These are phyloP conservation scores for Scomber scombrus DNA, from an alignment of 2,113 vertebrate species.

Conservation along the genomic window DNA sequence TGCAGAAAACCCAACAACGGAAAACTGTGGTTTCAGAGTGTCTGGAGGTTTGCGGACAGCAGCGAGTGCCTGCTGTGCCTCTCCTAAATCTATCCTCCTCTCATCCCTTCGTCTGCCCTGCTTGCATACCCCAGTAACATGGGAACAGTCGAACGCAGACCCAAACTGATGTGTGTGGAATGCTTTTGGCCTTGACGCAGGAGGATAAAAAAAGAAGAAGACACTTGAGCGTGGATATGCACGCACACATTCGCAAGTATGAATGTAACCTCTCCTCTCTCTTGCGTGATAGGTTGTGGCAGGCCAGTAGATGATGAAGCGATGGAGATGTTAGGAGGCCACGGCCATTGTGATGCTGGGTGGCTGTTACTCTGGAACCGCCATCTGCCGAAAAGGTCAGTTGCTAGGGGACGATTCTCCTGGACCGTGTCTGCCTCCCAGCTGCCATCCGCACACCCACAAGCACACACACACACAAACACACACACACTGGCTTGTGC, in stretches of 20 bases:
- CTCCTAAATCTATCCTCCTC: conserved; percentile 49
- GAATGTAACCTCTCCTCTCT: conserved; percentile 25
- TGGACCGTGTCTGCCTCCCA: conserved; percentile 86
- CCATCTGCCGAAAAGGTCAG: conserved; percentile 88
- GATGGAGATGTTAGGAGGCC: conserved; percentile 87
- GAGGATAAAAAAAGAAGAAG: neutral
- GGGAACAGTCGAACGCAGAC: conserved; percentile 36
- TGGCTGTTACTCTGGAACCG: conserved; percentile 84
- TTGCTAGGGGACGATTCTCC: conserved; percentile 83
- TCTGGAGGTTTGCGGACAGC: conserved; percentile 67
- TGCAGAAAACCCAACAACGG: conserved; percentile 74
- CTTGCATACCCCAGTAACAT: conserved; percentile 50
- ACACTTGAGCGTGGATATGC: neutral
- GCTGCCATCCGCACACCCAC: conserved; percentile 83
- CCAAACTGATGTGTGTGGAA: conserved; percentile 29
- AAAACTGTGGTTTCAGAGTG: conserved; percentile 73
- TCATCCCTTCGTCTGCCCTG: conserved; percentile 42
- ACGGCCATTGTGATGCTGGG: conserved; percentile 83
- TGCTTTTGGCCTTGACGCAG: neutral
- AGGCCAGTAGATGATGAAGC: conserved; percentile 76
- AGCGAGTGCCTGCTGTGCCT: conserved; percentile 42
- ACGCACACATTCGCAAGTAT: neutral
- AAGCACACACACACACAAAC: conserved; percentile 42
- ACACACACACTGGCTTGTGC: conserved; percentile 39
- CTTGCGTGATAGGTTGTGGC: conserved; percentile 73